These are phyloP conservation scores for Acestrorhynchus altus DNA, from an alignment of 2,797 vertebrate genomes.

Conservation along the genomic window DNA sequence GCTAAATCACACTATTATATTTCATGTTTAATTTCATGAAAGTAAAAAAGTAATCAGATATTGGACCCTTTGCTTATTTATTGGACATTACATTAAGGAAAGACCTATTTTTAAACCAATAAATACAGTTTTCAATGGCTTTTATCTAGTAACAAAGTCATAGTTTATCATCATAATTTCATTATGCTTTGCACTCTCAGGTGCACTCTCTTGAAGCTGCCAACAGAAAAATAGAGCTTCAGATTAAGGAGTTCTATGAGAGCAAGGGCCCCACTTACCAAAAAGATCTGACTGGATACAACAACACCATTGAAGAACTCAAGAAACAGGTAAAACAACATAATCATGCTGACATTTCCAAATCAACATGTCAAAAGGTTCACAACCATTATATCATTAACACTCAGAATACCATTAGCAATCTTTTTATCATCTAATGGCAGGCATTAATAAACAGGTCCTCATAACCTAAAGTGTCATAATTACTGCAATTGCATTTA, in stretches of 20 bases:
- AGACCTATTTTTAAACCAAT: too few relatives aligned
- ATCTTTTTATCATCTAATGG: not conserved
- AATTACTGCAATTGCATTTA: too few relatives aligned
- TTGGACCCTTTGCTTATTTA: too few relatives aligned
- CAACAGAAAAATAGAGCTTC: constrained; percentile 74
- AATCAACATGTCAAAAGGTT: not conserved
- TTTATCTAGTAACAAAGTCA: too few relatives aligned
- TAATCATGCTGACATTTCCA: not conserved
- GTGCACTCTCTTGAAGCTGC: constrained; percentile 71
- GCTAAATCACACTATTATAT: too few relatives aligned
- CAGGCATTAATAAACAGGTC: not conserved
- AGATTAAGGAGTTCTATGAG: constrained; percentile 71
- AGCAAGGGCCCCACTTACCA: constrained; percentile 14
- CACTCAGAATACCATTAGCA: not conserved
- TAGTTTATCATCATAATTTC: not conserved
- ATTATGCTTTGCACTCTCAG: constrained; percentile 54
- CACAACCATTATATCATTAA: not conserved
- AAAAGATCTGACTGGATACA: constrained; percentile 63
- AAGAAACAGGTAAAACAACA: constrained; percentile 64
- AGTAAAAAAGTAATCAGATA: too few relatives aligned
- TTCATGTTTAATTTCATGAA: too few relatives aligned
- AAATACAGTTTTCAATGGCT: too few relatives aligned
- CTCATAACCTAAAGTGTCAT: not conserved
- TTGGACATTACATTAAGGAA: too few relatives aligned
- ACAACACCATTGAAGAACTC: constrained; percentile 67